Base-by-base conservation (phyloP, 2,888 invertebrate genomes). In the Plebejus argus region DNA sequence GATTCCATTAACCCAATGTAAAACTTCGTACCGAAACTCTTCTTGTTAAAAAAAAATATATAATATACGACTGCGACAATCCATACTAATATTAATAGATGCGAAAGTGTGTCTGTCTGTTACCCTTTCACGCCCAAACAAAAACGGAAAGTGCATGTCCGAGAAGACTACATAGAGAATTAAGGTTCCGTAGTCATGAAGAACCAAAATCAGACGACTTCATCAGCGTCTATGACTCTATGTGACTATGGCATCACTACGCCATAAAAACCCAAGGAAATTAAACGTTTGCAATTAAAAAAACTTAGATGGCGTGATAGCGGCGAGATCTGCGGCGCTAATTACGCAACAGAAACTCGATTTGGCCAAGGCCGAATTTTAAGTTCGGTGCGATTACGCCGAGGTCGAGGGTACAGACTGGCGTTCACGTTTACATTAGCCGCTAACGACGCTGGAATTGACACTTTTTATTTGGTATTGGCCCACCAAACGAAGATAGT, bases 341-440 rank as follows among this genome's bases (percentile, higher is more conserved):
- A 81, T 82, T 80, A 78, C 81, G 81, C 80, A 82, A 82, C 80
- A 81, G 78, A 81, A 80, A 81, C 81, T 80, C 78, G 81, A 78
- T 80, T 80, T 76, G 33, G 77, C 74, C 82, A 80, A 82, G 82
- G 82, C 79, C 81, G 79, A 76, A 70, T 74, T 61, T 78, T 75
- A 79, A 79, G 79, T 79, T 78, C 75, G 76, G 72, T 76, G 79
- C 76, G 80, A 80, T 78, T 56, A n/a, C 75, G 49, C 70, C 81
- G 80, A 80, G 80, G 80, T 79, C 80, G 81, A 79, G 79, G 80
- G 81, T 81, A 74, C 28, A 74, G 74, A 28, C 74, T 23, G 49
- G 28, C 49, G 45, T 53, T 20, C 45, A 74, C 74, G 49, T 53
- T 74, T 53, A 53, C 74, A 74, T 74, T 66, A 66, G 66, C 66